Percentiles rank a stretch among this genome's conserved stretches.
Conservation (phyloP, 2,113 vertebrate genomes). For the Promerops cafer region DNA sequence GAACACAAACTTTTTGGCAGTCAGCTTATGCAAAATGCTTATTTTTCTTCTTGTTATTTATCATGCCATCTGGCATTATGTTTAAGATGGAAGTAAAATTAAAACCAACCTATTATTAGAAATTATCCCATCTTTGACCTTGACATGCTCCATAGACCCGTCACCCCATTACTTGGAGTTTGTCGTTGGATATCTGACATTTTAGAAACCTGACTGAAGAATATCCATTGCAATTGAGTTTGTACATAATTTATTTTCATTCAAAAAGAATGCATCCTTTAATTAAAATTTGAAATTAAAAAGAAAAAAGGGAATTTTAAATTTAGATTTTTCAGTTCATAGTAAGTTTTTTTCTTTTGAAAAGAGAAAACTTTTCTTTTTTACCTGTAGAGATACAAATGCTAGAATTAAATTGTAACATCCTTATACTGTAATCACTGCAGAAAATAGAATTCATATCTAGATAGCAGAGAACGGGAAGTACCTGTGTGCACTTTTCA, state of each 20-base stretch:
- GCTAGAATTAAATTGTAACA: not conserved
- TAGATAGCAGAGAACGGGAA: not conserved
- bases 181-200: not conserved
- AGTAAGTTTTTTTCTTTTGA: not conserved
- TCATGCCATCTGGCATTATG: constrained; percentile 22
- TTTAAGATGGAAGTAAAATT: constrained; percentile 23
- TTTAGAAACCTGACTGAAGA: not conserved
- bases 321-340: not conserved
- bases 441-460: not conserved
- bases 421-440: not conserved
- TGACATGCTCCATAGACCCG: not conserved
- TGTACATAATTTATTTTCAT: not conserved
- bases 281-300: not conserved
- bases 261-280: not conserved
- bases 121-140: not conserved
- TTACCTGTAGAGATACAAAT: not conserved
- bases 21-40: not conserved
- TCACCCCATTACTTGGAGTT: not conserved
- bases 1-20: not conserved
- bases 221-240: not conserved
- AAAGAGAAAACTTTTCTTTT: not conserved
- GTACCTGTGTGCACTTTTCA: not conserved
- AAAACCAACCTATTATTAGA: constrained; percentile 2
- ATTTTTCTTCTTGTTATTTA: constrained; percentile 25
- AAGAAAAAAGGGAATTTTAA: not conserved